These are phyloP conservation scores for Campoletis raptor DNA, from an alignment of 2,888 invertebrate genomes.

Conservation along the genomic window DNA sequence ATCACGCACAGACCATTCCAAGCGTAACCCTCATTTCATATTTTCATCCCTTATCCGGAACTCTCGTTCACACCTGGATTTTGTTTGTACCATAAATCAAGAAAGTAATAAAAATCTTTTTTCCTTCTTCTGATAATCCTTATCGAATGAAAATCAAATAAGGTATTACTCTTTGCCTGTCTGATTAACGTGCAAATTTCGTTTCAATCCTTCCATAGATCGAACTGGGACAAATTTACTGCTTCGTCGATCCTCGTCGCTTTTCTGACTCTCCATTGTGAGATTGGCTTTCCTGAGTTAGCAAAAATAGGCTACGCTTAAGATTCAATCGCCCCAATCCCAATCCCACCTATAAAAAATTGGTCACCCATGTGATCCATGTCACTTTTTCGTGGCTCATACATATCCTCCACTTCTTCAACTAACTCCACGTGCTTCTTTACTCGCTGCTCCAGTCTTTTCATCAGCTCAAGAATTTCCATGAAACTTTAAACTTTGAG, in stretches of 20 bases:
- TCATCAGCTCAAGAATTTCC: background rate
- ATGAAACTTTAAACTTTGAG: background rate
- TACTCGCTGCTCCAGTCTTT: background rate
- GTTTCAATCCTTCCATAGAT: background rate
- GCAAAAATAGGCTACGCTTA: background rate
- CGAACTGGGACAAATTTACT: background rate
- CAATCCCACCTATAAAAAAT: background rate
- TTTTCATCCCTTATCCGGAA: slow-evolving; percentile 3
- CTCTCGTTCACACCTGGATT: slow-evolving; percentile 3
- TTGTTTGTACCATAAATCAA: background rate
- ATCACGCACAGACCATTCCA: slow-evolving; percentile 23
- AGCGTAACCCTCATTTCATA: background rate
- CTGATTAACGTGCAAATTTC: background rate
- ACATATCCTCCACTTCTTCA: background rate
- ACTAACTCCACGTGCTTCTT: background rate
- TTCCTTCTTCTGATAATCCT: background rate
- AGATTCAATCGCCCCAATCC: background rate
- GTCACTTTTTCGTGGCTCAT: background rate
- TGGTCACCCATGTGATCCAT: background rate
- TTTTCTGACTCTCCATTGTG: background rate
- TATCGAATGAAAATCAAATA: background rate
- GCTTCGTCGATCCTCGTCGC: background rate
- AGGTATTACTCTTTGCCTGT: background rate
- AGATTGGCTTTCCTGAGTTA: background rate
- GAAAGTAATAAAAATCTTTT: slow-evolving; percentile 1